Conservation (phyloP, 2,888 invertebrate species). For the Timandra comae region DNA sequence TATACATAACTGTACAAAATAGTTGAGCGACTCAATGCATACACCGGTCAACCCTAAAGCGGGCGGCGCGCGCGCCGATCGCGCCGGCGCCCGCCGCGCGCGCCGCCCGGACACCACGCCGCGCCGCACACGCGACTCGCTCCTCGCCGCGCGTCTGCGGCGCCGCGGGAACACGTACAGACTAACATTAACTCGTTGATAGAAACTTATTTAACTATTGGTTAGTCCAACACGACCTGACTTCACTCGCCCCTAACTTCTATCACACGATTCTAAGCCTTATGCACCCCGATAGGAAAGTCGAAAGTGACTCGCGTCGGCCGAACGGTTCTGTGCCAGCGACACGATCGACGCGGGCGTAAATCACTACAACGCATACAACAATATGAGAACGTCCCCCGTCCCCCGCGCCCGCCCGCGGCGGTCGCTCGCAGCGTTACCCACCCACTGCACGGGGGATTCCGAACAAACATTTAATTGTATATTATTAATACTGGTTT, state of each 20-base stretch:
- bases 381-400: constrained; percentile 3
- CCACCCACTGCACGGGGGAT: no score
- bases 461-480: no score
- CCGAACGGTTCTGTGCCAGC: constrained; percentile 26
- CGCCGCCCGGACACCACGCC: constrained; percentile 5
- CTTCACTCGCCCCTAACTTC: constrained; percentile 27
- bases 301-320: constrained; percentile 31
- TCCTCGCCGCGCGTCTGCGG: constrained; percentile 22
- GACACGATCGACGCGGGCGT: constrained; percentile 6
- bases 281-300: constrained; percentile 39
- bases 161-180: no score
- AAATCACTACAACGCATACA: constrained; percentile 20
- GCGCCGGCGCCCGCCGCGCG: constrained; percentile 1
- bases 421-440: no score
- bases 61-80: constrained; percentile 12
- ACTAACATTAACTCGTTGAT: constrained; percentile 72
- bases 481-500: background rate
- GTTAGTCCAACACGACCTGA: constrained; percentile 34
- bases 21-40: constrained; percentile 61
- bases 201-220: constrained; percentile 51
- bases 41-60: constrained; percentile 45
- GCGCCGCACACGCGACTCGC: constrained; percentile 11
- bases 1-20: constrained; percentile 72
- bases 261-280: constrained; percentile 34
- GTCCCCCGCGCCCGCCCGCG: no score